Percentiles rank a stretch among this genome's conserved stretches.
These are phyloP conservation scores for Rhyzopertha dominica DNA, from an alignment of 1,140 invertebrate species.

Conservation along the genomic window DNA sequence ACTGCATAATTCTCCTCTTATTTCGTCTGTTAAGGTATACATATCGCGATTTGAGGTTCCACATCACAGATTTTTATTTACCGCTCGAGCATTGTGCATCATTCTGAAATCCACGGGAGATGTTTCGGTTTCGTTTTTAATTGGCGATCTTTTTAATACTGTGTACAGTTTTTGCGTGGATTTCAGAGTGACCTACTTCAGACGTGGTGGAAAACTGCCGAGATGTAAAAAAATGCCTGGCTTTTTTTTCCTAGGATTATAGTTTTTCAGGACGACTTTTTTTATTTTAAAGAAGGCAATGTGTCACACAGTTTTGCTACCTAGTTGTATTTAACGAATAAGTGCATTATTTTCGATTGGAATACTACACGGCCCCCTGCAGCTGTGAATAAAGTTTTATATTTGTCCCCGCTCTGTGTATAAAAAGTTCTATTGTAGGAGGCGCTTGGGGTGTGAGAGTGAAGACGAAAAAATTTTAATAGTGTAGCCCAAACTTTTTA, in stretches of 20 bases:
- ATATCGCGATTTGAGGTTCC: slow-evolving; percentile 38
- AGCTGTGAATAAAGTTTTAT: neutral
- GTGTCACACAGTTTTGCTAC: no score
- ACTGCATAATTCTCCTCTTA: no score
- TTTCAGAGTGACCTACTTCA: no score
- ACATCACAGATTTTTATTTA: slow-evolving; percentile 32
- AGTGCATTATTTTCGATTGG: slow-evolving; percentile 38
- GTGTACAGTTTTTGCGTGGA: no score
- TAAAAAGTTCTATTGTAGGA: slow-evolving; percentile 13
- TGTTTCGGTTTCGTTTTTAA: no score
- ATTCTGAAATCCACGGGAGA: slow-evolving; percentile 4
- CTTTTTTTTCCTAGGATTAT: slow-evolving; percentile 9
- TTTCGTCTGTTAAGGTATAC: slow-evolving; percentile 38
- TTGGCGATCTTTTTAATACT: no score
- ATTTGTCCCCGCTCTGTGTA: slow-evolving; percentile 6
- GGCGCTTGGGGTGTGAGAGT: neutral
- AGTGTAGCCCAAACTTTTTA: slow-evolving; percentile 39
- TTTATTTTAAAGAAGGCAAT: no score
- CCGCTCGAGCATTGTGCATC: slow-evolving; percentile 5
- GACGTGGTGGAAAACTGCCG: no score
- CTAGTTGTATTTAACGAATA: slow-evolving; percentile 28
- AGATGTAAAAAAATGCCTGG: slow-evolving; percentile 6
- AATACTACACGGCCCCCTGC: neutral
- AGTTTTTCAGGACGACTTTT: slow-evolving; percentile 22
- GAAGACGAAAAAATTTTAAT: no score